Conservation (phyloP, 2,888 invertebrate genomes). For the Itoplectis maculator region DNA sequence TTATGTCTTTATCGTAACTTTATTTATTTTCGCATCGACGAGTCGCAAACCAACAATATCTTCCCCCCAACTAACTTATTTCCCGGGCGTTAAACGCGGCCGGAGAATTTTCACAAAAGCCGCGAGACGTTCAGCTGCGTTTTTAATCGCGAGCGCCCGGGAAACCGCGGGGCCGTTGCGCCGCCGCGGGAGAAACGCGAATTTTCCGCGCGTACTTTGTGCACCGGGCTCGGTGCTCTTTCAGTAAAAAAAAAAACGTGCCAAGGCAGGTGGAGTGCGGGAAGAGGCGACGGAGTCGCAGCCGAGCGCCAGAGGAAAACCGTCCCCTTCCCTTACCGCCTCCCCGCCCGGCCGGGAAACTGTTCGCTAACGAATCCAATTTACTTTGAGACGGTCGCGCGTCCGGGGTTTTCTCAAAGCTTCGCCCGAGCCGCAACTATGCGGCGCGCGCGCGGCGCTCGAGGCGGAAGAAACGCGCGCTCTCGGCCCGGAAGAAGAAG, state of each 20-base stretch:
- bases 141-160: conserved; percentile 48
- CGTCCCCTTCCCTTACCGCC: too few species aligned
- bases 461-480: conserved; percentile 8
- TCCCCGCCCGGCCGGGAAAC: conserved; percentile 54
- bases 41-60: background rate
- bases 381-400: conserved; percentile 65
- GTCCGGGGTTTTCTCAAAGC: conserved; percentile 63
- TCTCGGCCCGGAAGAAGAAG: background rate
- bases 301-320: conserved; percentile 24
- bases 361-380: conserved; percentile 72
- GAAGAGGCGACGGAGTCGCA: conserved; percentile 1
- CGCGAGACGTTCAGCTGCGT: background rate
- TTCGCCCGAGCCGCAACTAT: conserved; percentile 45
- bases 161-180: conserved; percentile 21
- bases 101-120: background rate
- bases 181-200: conserved; percentile 17
- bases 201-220: conserved; percentile 36
- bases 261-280: too few species aligned
- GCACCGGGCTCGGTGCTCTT: conserved; percentile 14
- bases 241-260: conserved; percentile 26
- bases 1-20: too few species aligned
- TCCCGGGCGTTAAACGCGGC: background rate
- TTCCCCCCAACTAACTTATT: too few species aligned
- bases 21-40: too few species aligned
- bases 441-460: background rate